Evolutionary conservation across 2,113 vertebrate species (phyloP), one percentile per base, ranked within the genome.

Genomic region (Mormyrus iriodes): DNA sequence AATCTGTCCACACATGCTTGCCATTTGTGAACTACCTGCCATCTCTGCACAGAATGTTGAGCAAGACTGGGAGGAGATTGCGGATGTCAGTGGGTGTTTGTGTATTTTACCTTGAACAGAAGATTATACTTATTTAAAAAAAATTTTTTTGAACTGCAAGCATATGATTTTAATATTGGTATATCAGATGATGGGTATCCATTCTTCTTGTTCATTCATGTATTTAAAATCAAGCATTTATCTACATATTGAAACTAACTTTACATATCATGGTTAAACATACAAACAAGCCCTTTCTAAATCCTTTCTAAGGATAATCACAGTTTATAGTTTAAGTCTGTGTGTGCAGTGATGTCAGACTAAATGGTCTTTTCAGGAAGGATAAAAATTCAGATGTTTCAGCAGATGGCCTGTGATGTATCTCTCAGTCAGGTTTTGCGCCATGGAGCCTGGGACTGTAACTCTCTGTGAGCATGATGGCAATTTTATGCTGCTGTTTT

Each of bases 281-380:
- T 76, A 31, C 73, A 79, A 79, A 79, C 73, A 79, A 79, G 35
- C 35, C 35, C 13, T 79, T 79, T 79, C 12, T 42, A 79, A 42
- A 35, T 15, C 35, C 73, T 79, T 13, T 79, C n/a, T n/a, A n/a
- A 42, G 73, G 73, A 42, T 42, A 79, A 79, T 42, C 35, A 39
- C 15, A 79, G 15, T 79, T 79, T 42, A 79, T 42, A n/a, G 12
- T 90, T 90, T 90, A 88, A 79, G 58, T 27, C 17, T 55, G 65
- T 44, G 31, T 86, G 85, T 90, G 91, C 90, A 91, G 92, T 92
- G 87, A 89, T 90, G 89, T 91, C 89, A 8, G 84, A 53, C 17
- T 12, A 85, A 83, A 24, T 21, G 44, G 39, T 42, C 15, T 46
- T 44, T 17, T 73, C 65, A 15, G 65, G 27, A 73, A 73, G 65